phyloP scores from a whole-genome alignment of 2,888 invertebrate species.

The Dromius quadrimaculatus region DNA sequence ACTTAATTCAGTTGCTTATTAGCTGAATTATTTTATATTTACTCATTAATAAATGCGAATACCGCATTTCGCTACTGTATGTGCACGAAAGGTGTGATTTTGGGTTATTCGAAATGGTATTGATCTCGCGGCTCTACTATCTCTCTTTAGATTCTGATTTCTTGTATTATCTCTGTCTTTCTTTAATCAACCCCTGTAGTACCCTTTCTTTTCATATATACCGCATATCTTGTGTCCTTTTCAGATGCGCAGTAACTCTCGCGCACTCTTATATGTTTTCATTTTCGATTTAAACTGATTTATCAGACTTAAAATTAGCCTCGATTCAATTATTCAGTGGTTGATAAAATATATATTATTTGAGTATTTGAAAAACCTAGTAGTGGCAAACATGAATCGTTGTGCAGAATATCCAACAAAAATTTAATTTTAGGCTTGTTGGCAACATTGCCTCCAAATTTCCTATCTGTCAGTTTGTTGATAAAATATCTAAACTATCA shows the following conservation, averaged over 20 bases:
- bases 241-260: constrained; percentile 24
- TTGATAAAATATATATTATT: too few species aligned
- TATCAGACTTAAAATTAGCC: too few species aligned
- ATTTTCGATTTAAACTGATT: too few species aligned
- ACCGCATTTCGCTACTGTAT: constrained; percentile 23
- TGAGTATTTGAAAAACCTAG: too few species aligned
- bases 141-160: constrained; percentile 1
- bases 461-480: constrained; percentile 22
- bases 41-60: too few species aligned
- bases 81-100: constrained; percentile 42
- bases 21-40: too few species aligned
- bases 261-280: too few species aligned
- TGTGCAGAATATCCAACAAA: too few species aligned
- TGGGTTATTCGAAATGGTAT: constrained; percentile 47
- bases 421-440: constrained; percentile 1
- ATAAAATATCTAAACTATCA: constrained; percentile 8
- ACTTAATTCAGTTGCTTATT: too few species aligned
- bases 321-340: too few species aligned
- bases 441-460: neutral
- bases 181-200: neutral
- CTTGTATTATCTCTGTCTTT: neutral
- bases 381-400: too few species aligned
- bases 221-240: constrained; percentile 41
- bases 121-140: constrained; percentile 32
- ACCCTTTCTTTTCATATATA: constrained; percentile 24